Evolutionary conservation across 2,888 invertebrate species (phyloP), one percentile per base, ranked within the genome.

Genomic region (Microplitis manilae): DNA sequence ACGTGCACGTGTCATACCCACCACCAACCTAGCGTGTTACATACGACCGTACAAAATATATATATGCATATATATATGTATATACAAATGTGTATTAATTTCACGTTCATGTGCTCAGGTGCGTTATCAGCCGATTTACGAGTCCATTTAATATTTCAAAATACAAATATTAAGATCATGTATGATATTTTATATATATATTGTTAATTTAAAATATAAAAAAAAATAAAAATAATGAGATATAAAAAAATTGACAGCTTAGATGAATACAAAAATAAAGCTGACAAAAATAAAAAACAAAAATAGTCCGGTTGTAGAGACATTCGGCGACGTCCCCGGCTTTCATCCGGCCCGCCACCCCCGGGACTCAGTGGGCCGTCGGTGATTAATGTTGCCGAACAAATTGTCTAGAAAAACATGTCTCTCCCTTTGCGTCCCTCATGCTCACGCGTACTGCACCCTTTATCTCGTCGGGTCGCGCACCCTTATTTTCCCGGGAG

Each of bases 381-480:
- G 85, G 89, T 90, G 90, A 90, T 90, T 90, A 90, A 90, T 90
- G 90, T 90, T 88, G 88, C 89, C 88, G 90, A 90, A 90, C 90
- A 91, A 91, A 91, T 91, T 91, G 90, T 90, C 90, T 90, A 90
- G 90, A 91, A 91, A 91, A 91, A 91, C 90, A 90, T 90, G 90
- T 89, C 88, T 87, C 87, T 88, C 87, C 85, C 87, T 72, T 65
- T 64, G n/a, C 50, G 65, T 65, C 73, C 41, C 75, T 50, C 38
- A 62, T 65, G 73, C 79, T 76, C 84, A 81, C 85, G 84, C 84
- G 85, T 81, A 82, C 79, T 87, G 87, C 86, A 88, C 89, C 89
- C 89, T 89, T 89, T 89, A 88, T 89, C 89, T 87, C 81, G 79
- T 80, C 83, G 84, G 84, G 84, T 83, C 86, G 85, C 80, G 84